A percentile compares a stretch with the other conserved stretches of the same genome.
Conservation (phyloP, 2,888 invertebrate genomes). For the Eupithecia vulgata region DNA sequence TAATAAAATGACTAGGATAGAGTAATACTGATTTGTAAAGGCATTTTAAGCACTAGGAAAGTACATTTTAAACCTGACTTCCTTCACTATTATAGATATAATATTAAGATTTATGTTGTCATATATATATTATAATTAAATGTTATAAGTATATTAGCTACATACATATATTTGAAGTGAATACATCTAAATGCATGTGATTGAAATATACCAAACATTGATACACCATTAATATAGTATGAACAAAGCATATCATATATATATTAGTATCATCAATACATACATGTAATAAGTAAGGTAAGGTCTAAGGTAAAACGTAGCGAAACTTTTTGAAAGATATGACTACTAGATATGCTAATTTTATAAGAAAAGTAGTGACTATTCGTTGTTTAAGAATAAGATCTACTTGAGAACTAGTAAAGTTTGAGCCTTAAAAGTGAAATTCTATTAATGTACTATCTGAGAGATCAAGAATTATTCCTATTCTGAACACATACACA, state of each 20-base stretch:
- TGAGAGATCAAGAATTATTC: conserved; percentile 63
- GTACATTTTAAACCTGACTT: conserved; percentile 17
- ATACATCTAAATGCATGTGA: background rate
- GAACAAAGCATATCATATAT: background rate
- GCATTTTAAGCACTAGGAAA: conserved; percentile 37
- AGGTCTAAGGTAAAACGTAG: conserved; percentile 32
- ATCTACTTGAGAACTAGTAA: conserved; percentile 63
- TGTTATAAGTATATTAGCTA: background rate
- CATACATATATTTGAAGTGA: background rate
- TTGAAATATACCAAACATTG: background rate
- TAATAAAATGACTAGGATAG: conserved; percentile 35
- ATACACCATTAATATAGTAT: background rate
- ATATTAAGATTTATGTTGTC: background rate
- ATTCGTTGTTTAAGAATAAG: conserved; percentile 68
- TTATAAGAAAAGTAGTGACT: conserved; percentile 64
- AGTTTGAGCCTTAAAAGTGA: conserved; percentile 53
- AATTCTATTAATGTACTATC: conserved; percentile 61
- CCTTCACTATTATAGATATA: background rate
- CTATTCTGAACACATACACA: conserved; percentile 71
- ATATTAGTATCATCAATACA: background rate
- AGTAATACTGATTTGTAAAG: conserved; percentile 38
- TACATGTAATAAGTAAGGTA: background rate
- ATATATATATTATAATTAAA: background rate
- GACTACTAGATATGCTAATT: conserved; percentile 79
- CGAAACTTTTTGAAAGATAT: conserved; percentile 58